Evolutionary conservation across 1,140 invertebrate genomes (phyloP), one percentile per base, ranked within the genome.

Genomic region (Conopomorpha cramerella): DNA sequence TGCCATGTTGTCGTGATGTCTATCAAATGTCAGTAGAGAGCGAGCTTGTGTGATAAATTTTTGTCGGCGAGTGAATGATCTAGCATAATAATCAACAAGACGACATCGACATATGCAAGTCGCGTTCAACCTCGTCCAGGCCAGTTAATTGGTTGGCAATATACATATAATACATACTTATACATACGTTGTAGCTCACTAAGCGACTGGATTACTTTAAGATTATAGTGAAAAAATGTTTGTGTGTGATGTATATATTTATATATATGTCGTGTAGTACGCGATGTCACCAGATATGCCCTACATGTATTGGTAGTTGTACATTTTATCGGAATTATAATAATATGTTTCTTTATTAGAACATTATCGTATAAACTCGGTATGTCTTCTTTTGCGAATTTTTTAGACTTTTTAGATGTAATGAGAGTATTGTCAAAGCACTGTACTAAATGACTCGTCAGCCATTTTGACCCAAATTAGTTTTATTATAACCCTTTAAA

Each of bases 141-240:
- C 71, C 71, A 76, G 66, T 74, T 57, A 64, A 62, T 62, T 51
- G n/a, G 67, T 72, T 64, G 71, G 71, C 71, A 52, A 70, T 58
- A 54, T n/a, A n/a, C n/a, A n/a, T n/a, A n/a, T n/a, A n/a, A n/a
- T n/a, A n/a, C n/a, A n/a, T n/a, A n/a, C n/a, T 65, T 61, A 55
- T 48, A 53, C 57, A 62, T 70, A 70, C 62, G 51, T 60, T 63
- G 56, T 67, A 67, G 61, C 53, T 68, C 55, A 61, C 61, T 72
- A 66, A 74, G 67, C 62, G 70, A 72, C 67, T 72, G 70, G 63
- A 66, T 68, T 71, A 62, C 46, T 63, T n/a, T n/a, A 63, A 71
- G 55, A 66, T 68, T 71, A 68, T 59, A 49, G 51, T 46, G 29
- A 49, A 71, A 64, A 70, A 60, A 65, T 51, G 71, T 68, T 64